phyloP scores from a whole-genome alignment of 2,888 invertebrate species.

The Yponomeuta cagnagella region DNA sequence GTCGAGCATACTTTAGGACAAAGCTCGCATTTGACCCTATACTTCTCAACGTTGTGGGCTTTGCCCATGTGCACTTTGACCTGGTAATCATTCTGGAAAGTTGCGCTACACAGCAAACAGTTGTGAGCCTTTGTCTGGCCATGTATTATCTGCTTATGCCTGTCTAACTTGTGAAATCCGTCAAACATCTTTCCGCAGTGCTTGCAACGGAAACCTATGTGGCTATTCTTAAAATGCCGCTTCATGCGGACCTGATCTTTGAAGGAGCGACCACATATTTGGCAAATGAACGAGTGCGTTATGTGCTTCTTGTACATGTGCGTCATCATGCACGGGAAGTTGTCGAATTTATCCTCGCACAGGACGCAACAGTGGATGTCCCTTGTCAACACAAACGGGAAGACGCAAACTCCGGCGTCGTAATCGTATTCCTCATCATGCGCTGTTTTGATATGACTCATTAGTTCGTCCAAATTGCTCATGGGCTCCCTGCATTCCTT shows the following conservation, averaged over 20 bases:
- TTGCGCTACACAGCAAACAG: conserved; percentile 43
- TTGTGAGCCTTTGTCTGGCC: conserved; percentile 34
- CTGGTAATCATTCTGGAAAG: conserved; percentile 42
- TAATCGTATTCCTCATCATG: conserved; percentile 42
- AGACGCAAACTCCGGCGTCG: conserved; percentile 36
- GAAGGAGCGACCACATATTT: conserved; percentile 51
- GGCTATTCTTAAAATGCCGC: conserved; percentile 43
- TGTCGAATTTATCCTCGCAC: conserved; percentile 43
- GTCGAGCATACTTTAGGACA: conserved; percentile 61
- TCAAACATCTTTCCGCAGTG: conserved; percentile 63
- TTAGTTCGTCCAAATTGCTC: conserved; percentile 36
- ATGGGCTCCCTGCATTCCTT: conserved; percentile 36
- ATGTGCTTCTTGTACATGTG: conserved; percentile 58
- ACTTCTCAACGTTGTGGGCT: conserved; percentile 55
- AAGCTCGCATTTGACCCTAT: conserved; percentile 48
- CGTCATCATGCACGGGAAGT: conserved; percentile 41
- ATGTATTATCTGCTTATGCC: conserved; percentile 46
- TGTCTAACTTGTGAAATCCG: conserved; percentile 37
- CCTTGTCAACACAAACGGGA: conserved; percentile 47
- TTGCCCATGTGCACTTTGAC: conserved; percentile 58
- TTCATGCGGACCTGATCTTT: conserved; percentile 42
- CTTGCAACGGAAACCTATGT: conserved; percentile 40
- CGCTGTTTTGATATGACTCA: conserved; percentile 35
- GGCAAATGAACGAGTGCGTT: conserved; percentile 46
- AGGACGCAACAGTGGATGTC: conserved; percentile 41